Base-by-base conservation (phyloP, 2,888 invertebrate species). In the Scotopteryx bipunctaria region DNA sequence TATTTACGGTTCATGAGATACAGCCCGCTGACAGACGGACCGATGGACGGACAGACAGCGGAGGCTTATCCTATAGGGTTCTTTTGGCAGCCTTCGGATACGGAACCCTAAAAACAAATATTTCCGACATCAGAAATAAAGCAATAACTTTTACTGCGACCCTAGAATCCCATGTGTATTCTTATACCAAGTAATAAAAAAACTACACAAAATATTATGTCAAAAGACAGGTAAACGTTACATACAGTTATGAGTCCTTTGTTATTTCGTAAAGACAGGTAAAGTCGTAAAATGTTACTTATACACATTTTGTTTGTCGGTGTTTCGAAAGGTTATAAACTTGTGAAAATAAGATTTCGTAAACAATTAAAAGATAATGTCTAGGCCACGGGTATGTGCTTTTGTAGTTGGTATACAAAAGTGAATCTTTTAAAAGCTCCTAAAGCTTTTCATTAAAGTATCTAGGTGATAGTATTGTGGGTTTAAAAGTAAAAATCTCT, bases 111-210 rank as follows among this genome's bases (percentile, higher is more conserved):
- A 19, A 27, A 8, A 40, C n/a, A 48, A 52, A 49, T 41, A 38
- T 46, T 56, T 35, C 59, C 56, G 55, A 44, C 44, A 16, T 37
- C 43, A 19, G 9, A 27, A 21, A 50, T 61, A 59, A 61, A 61
- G 57, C 57, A 55, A 61, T 52, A 47, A 43, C 31, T 16, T 55
- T 45, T 43, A 45, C 27, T 44, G 21, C 31, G 29, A 41, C 29
- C 35, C 42, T 51, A 54, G 25, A 46, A 45, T 43, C 43, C 54
- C 57, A 59, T 57, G 57, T 54, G 59, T 42, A 35, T 15, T 17
- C 5, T 23, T 46, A 49, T 51, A 51, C 17, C 6, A 6, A 29
- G 47, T 41, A 33, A 48, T 48, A 41, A 48, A 38, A 45, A 46
- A 45, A 41, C 32, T 41, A 38, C 42, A 31, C 46, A 42, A 52